Evolutionary conservation across 2,888 invertebrate genomes (phyloP).

Genomic region (Diaperis boleti): DNA sequence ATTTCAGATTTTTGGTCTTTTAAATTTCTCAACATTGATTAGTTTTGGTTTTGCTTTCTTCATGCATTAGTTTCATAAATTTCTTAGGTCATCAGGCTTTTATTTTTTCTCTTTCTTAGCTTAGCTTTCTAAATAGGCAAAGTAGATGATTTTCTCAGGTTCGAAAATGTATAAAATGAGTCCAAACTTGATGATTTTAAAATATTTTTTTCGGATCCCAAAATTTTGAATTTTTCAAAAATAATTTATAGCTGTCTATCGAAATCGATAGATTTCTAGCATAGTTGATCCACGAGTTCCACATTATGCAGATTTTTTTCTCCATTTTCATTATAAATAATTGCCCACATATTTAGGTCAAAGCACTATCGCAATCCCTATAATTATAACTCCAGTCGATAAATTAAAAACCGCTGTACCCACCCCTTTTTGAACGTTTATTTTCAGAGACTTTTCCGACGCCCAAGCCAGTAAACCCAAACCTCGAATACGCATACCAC

Average conservation of each 20-base stretch:
- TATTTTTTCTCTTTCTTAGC: neutral
- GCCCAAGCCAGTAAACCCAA: slow-evolving; percentile 27
- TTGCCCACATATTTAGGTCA: no score
- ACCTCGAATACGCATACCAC: slow-evolving; percentile 24
- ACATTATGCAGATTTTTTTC: no score
- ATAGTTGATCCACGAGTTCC: no score
- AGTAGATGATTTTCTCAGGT: no score
- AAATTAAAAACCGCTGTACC: no score
- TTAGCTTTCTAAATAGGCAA: no score
- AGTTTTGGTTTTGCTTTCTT: neutral
- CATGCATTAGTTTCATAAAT: neutral
- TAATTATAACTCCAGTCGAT: no score
- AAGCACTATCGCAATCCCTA: no score
- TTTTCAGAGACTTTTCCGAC: slow-evolving; percentile 45
- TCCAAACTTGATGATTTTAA: neutral
- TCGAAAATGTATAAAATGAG: no score
- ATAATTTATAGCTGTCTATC: neutral
- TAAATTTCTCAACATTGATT: neutral
- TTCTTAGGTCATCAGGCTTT: neutral
- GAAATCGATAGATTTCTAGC: neutral
- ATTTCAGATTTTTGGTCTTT: neutral
- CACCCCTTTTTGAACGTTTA: neutral
- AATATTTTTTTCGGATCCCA: neutral
- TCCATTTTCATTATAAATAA: no score
- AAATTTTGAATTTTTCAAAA: neutral